Evolutionary conservation across 2,113 vertebrate species (phyloP).

Genomic region (Lutjanus erythropterus): DNA sequence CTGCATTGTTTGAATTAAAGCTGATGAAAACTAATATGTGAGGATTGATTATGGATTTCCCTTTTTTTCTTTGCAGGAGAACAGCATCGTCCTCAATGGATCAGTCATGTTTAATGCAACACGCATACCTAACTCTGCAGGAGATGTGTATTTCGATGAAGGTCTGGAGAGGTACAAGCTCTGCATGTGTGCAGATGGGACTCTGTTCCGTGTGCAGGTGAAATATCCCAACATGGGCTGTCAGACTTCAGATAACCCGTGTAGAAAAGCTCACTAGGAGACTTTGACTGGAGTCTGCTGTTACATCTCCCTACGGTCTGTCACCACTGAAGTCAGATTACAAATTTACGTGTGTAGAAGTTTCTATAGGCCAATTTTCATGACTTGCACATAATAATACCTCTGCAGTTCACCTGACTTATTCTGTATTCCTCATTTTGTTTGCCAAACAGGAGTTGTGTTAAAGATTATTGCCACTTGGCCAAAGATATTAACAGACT

Average conservation of each 20-base stretch:
- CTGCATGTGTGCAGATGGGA: constrained; percentile 96
- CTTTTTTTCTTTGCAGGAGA: constrained; percentile 85
- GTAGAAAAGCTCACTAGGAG: constrained; percentile 84
- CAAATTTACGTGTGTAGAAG: constrained; percentile 20
- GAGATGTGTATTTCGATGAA: constrained; percentile 85
- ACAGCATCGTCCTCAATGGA: constrained; percentile 96
- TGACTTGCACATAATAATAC: constrained; percentile 38
- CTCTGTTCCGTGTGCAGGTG: constrained; percentile 94
- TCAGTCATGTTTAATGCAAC: constrained; percentile 92
- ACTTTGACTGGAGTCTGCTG: constrained; percentile 23
- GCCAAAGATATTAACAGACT: constrained; percentile 57
- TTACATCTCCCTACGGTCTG: constrained; percentile 9
- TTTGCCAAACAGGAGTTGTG: constrained; percentile 40
- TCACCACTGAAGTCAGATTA: constrained; percentile 30
- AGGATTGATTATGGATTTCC: neutral
- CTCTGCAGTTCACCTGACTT: constrained; percentile 20
- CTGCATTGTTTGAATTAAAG: no score
- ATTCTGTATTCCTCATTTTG: constrained; percentile 23
- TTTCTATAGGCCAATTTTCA: constrained; percentile 11
- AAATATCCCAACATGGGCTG: constrained; percentile 95
- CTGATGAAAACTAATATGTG: neutral
- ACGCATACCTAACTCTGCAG: constrained; percentile 90
- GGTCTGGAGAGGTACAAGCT: constrained; percentile 95
- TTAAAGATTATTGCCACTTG: constrained; percentile 40
- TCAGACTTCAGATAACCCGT: constrained; percentile 92